A percentile compares a stretch with the other conserved stretches of the same genome.
Conservation (phyloP, 2,888 invertebrate species). For the Trissoscelio sp. region DNA sequence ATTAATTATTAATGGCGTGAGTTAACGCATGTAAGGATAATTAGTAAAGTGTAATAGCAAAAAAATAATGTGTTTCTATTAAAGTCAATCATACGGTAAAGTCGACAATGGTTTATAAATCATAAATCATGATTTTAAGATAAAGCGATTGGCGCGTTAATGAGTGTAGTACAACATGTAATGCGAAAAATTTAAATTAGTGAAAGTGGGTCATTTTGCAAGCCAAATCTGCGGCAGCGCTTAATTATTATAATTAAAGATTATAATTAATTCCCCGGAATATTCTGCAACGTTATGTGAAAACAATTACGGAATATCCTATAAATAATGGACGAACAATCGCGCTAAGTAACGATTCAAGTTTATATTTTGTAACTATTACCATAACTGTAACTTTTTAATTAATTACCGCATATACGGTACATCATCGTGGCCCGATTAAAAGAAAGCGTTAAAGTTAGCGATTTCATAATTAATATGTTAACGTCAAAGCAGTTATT, state of each 20-base stretch:
- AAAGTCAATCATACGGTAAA: constrained; percentile 60
- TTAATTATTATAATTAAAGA: constrained; percentile 51
- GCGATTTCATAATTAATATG: constrained; percentile 24
- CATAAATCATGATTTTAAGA: constrained; percentile 62
- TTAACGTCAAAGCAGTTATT: constrained; percentile 24
- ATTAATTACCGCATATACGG: not conserved
- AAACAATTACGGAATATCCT: constrained; percentile 37
- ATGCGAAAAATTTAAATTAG: constrained; percentile 57
- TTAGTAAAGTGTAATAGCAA: constrained; percentile 22
- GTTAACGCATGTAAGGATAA: constrained; percentile 44
- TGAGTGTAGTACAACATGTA: constrained; percentile 53
- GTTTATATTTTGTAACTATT: constrained; percentile 31
- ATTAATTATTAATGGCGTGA: constrained; percentile 38
- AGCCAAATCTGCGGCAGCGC: constrained; percentile 46
- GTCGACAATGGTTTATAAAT: constrained; percentile 50
- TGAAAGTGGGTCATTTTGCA: constrained; percentile 62
- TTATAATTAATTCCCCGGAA: constrained; percentile 46
- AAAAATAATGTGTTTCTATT: constrained; percentile 54
- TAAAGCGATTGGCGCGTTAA: constrained; percentile 53
- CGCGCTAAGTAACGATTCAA: constrained; percentile 16
- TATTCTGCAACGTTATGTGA: constrained; percentile 33
- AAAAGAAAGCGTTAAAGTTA: not conserved
- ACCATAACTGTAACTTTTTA: constrained; percentile 27
- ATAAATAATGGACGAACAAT: constrained; percentile 33
- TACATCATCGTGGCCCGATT: not conserved